Evolutionary conservation across 2,888 invertebrate species (phyloP).

Genomic region (Cantharis flavilabris): DNA sequence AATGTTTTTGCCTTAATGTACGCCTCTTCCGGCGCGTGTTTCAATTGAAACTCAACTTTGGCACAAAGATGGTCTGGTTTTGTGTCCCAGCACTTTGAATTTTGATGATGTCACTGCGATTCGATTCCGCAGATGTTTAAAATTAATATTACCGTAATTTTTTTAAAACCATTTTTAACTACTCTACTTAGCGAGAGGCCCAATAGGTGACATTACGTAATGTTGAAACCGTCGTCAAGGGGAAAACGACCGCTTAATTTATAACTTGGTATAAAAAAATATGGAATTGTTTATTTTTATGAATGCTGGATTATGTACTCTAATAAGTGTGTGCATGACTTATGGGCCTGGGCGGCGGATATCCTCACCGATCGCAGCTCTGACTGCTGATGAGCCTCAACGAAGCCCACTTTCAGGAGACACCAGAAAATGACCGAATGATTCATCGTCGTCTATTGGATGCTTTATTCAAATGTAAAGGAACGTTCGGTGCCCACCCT

Average conservation of each 20-base stretch:
- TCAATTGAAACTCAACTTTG: slow-evolving; percentile 28
- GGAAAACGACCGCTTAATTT: neutral
- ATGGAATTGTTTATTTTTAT: slow-evolving; percentile 11
- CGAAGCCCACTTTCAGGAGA: slow-evolving; percentile 40
- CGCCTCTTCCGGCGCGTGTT: slow-evolving; percentile 35
- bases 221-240: neutral
- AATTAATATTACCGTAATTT: neutral
- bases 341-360: slow-evolving; percentile 43
- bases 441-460: slow-evolving; percentile 37
- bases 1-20: slow-evolving; percentile 22
- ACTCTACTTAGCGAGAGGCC: neutral
- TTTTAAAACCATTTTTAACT: neutral
- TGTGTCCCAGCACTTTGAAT: slow-evolving; percentile 10
- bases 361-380: slow-evolving; percentile 45
- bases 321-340: slow-evolving; percentile 34
- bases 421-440: slow-evolving; percentile 34
- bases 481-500: neutral
- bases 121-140: slow-evolving; percentile 17
- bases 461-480: slow-evolving; percentile 4
- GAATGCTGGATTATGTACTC: slow-evolving; percentile 24
- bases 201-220: neutral
- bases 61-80: slow-evolving; percentile 18
- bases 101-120: slow-evolving; percentile 12
- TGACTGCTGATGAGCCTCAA: slow-evolving; percentile 47
- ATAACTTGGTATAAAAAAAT: slow-evolving; percentile 2